A percentile compares a stretch with the other conserved stretches of the same genome.
These are phyloP conservation scores for Hymenochirus boettgeri DNA, from an alignment of 2,113 vertebrate species.

Conservation along the genomic window DNA sequence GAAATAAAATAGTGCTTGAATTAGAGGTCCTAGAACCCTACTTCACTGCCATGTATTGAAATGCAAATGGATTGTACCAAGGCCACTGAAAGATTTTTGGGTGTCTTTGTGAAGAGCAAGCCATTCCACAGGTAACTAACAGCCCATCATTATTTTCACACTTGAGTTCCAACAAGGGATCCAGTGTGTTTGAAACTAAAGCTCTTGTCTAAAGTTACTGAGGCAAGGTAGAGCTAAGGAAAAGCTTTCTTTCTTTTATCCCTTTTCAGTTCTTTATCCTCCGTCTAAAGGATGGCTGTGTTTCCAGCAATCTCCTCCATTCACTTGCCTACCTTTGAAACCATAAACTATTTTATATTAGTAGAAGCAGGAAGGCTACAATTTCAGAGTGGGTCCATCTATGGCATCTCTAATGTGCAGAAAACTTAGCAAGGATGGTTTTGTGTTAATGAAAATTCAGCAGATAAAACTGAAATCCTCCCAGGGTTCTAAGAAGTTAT, in stretches of 20 bases:
- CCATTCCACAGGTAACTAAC: conserved; percentile 39
- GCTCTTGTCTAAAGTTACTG: conserved; percentile 38
- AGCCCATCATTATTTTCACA: conserved; percentile 38
- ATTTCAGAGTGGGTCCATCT: conserved; percentile 2
- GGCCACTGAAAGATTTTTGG: conserved; percentile 4
- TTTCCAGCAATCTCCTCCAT: conserved; percentile 15
- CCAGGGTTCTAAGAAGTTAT: too few species aligned
- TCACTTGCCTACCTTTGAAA: conserved; percentile 27
- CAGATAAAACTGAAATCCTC: conserved; percentile 4
- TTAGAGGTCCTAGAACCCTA: background rate
- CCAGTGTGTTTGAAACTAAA: conserved; percentile 20
- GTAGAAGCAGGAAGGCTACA: background rate
- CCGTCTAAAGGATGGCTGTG: conserved; percentile 17
- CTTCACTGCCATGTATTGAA: background rate
- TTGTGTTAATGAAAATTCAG: background rate
- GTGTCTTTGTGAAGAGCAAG: conserved; percentile 28
- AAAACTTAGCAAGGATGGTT: too few species aligned
- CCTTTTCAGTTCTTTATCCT: conserved; percentile 11
- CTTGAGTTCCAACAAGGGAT: conserved; percentile 25
- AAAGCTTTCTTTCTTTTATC: conserved; percentile 15
- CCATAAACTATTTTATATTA: conserved; percentile 21
- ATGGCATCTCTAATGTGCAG: background rate
- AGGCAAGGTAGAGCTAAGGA: conserved; percentile 14
- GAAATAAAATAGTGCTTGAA: too few species aligned
- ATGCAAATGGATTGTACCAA: conserved; percentile 17